Conservation (phyloP, 2,888 invertebrate species). For the Leucophora obtusa region DNA sequence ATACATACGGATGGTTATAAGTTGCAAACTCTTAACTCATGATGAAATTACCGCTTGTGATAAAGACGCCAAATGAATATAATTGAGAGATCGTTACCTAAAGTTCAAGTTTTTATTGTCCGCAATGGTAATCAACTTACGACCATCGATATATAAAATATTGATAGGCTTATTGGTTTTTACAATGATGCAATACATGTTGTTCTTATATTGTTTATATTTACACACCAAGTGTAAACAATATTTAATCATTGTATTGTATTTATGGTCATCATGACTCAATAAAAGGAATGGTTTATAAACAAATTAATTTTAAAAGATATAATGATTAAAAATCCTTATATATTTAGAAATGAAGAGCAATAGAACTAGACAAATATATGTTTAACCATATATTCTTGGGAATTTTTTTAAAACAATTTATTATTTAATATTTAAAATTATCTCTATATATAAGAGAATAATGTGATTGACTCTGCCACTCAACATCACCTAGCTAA, state of each 20-base stretch:
- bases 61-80: no score
- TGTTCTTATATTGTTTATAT: background rate
- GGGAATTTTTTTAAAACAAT: background rate
- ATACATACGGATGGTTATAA: no score
- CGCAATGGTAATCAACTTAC: no score
- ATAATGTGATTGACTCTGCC: no score
- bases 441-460: no score
- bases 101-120: no score
- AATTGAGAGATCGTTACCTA: no score
- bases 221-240: background rate
- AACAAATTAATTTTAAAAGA: background rate
- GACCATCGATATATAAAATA: no score
- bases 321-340: slow-evolving; percentile 9
- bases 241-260: background rate
- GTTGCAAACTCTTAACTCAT: no score
- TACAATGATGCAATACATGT: background rate
- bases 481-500: no score
- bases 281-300: background rate
- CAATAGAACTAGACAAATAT: background rate
- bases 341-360: background rate
- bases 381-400: slow-evolving; percentile 4
- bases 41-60: no score
- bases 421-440: slow-evolving; percentile 11
- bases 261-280: slow-evolving; percentile 15
- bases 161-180: no score